Evolutionary conservation across 2,797 vertebrate species (phyloP).

Genomic region (Ispidina picta): DNA sequence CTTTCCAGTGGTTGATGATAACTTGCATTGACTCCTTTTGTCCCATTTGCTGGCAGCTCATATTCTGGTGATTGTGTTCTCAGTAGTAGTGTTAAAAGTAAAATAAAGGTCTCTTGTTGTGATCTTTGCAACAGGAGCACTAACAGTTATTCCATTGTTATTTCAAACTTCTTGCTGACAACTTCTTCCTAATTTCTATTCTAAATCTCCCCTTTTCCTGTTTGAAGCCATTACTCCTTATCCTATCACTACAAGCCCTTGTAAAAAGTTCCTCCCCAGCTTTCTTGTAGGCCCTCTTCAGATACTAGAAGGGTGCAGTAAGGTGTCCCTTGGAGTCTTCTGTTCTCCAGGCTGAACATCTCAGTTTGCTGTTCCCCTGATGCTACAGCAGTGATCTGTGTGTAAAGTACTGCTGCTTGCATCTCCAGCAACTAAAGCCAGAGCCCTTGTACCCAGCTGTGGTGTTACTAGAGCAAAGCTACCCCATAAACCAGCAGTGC

Average conservation of each 20-base stretch:
- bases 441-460: neutral
- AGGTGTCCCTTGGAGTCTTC: neutral
- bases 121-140: neutral
- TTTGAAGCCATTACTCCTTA: neutral
- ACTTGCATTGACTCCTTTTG: neutral
- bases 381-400: neutral
- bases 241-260: neutral
- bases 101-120: neutral
- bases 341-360: neutral
- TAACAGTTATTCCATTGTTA: neutral
- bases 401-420: neutral
- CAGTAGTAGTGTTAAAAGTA: neutral
- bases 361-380: accelerated
- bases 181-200: neutral
- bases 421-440: neutral
- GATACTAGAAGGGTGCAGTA: neutral
- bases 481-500: neutral
- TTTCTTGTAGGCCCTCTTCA: neutral
- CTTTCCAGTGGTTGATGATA: neutral
- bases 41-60: neutral
- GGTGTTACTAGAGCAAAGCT: neutral
- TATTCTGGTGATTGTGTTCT: neutral
- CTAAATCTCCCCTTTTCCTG: neutral
- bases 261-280: neutral
- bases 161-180: neutral